A percentile compares a stretch with the other conserved stretches of the same genome.
These are phyloP conservation scores for Myiopsitta monachus DNA, from an alignment of 2,113 vertebrate species.

Conservation along the genomic window DNA sequence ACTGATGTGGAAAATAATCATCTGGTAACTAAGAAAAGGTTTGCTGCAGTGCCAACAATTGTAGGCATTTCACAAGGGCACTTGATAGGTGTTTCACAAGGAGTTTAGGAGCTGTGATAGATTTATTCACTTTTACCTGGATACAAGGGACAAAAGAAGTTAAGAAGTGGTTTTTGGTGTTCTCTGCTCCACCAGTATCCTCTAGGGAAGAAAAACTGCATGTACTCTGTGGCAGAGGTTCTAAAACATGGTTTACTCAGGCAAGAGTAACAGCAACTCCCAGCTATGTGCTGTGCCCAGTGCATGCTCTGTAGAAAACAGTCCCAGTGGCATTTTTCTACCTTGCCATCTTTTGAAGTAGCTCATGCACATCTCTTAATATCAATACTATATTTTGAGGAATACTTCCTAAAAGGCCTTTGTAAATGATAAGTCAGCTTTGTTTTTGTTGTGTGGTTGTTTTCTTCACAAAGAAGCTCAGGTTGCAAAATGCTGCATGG, in stretches of 20 bases:
- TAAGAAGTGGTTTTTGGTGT: background rate
- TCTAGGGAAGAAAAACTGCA: background rate
- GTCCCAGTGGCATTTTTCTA: background rate
- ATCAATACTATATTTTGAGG: background rate
- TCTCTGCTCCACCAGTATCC: background rate
- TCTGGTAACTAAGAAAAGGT: conserved; percentile 32
- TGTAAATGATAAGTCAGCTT: background rate
- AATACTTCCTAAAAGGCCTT: background rate
- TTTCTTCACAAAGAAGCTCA: background rate
- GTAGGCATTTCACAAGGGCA: background rate
- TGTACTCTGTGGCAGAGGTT: background rate
- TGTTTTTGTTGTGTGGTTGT: background rate
- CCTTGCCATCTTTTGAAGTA: background rate
- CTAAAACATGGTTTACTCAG: background rate
- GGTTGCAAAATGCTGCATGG: background rate
- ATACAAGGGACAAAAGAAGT: background rate
- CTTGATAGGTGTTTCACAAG: background rate
- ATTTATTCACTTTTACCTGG: background rate
- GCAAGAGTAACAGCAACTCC: background rate
- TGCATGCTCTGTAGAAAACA: background rate
- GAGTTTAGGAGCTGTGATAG: background rate
- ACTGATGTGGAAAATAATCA: conserved; percentile 49
- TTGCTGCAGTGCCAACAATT: conserved; percentile 21
- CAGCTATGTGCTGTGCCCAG: background rate
- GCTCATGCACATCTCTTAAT: background rate